phyloP scores from a whole-genome alignment of 2,113 vertebrate species.

The Strigops habroptila region DNA sequence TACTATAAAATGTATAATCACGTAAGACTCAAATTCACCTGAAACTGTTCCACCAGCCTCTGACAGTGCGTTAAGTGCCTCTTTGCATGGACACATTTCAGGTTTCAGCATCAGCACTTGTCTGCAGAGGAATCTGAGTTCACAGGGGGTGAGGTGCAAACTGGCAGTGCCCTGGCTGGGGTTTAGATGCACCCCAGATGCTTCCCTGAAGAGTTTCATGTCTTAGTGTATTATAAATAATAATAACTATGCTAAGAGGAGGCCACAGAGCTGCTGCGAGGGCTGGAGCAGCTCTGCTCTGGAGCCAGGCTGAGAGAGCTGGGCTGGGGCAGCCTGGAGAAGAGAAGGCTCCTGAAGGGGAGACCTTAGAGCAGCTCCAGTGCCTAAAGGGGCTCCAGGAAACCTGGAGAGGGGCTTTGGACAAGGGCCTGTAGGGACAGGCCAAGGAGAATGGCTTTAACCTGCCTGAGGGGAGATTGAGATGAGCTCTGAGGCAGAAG shows the following conservation, averaged over 20 bases:
- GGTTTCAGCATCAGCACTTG: not conserved
- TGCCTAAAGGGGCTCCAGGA: not conserved
- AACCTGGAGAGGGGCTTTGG: too few species aligned
- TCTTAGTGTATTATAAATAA: not conserved
- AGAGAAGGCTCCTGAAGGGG: not conserved
- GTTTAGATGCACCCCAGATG: not conserved
- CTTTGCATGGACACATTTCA: not conserved
- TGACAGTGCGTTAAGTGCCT: not conserved
- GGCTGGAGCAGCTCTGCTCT: not conserved
- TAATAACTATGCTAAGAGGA: not conserved
- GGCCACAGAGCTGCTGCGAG: too few species aligned
- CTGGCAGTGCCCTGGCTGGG: accelerated
- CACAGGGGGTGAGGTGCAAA: not conserved
- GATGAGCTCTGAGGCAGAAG: too few species aligned
- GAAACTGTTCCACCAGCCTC: not conserved
- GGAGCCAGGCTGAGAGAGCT: not conserved
- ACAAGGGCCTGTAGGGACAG: too few species aligned
- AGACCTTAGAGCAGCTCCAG: too few species aligned
- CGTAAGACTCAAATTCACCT: not conserved
- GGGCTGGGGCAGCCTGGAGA: not conserved
- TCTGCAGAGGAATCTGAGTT: not conserved
- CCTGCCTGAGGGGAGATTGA: too few species aligned
- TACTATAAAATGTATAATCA: not conserved
- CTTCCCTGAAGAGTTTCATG: not conserved
- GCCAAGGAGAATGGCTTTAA: too few species aligned